These are phyloP conservation scores for Copsychus sechellarum DNA, from an alignment of 2,113 vertebrate species.

Conservation along the genomic window DNA sequence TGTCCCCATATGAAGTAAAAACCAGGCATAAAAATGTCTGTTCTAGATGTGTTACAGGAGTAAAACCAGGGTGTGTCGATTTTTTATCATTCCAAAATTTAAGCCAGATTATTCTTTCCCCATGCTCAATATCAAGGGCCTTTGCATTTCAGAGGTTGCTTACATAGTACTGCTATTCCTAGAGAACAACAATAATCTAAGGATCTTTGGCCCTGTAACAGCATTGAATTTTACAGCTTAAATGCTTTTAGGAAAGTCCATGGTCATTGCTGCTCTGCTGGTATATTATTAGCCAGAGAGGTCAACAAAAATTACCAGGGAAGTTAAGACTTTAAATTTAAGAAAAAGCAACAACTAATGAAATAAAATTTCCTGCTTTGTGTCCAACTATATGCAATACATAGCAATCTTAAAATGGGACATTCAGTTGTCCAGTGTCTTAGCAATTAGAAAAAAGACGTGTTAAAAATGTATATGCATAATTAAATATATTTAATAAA, in stretches of 20 bases:
- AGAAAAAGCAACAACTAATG: neutral
- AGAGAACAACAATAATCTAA: neutral
- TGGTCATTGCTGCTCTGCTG: neutral
- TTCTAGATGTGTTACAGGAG: neutral
- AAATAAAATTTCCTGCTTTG: neutral
- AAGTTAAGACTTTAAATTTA: neutral
- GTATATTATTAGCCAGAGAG: neutral
- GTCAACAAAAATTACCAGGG: neutral
- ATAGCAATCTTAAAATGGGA: neutral
- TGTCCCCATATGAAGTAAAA: neutral
- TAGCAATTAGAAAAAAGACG: neutral
- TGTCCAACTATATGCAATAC: neutral
- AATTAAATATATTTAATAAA: neutral
- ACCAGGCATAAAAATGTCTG: neutral
- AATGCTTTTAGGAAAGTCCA: neutral
- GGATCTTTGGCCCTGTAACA: neutral
- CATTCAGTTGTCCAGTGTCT: neutral
- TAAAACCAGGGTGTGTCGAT: fast-evolving
- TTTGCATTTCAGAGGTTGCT: neutral
- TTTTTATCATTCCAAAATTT: neutral
- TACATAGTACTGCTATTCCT: neutral
- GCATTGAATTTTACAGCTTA: neutral
- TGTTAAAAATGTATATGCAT: neutral
- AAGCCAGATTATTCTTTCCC: neutral
- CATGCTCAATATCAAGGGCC: neutral